These are phyloP conservation scores for Pongo pygmaeus DNA, from an alignment of 2,113 vertebrate species.

Conservation along the genomic window DNA sequence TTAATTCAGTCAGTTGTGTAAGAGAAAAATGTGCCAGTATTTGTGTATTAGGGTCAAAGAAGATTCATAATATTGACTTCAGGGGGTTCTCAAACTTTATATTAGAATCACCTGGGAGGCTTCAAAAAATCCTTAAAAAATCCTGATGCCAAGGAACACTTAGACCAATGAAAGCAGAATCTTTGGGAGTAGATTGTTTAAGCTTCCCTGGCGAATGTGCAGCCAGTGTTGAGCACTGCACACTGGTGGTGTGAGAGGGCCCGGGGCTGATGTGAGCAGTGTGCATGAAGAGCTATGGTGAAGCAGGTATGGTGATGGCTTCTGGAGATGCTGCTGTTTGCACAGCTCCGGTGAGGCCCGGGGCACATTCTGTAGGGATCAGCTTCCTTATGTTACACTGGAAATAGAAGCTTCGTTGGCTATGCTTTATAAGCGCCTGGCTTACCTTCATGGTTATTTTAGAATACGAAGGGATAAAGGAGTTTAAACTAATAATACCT, in stretches of 20 bases:
- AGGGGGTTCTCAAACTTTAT: background rate
- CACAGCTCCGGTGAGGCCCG: background rate
- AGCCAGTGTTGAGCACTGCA: background rate
- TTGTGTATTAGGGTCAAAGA: background rate
- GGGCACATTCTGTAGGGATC: too few relatives aligned
- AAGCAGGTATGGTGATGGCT: background rate
- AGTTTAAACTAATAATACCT: background rate
- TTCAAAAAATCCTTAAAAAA: background rate
- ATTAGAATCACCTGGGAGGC: background rate
- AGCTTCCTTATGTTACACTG: too few relatives aligned
- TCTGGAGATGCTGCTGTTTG: background rate
- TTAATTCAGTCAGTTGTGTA: background rate
- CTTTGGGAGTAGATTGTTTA: background rate
- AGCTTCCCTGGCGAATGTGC: background rate
- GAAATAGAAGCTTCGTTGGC: background rate
- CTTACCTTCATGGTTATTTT: background rate
- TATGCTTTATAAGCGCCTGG: background rate
- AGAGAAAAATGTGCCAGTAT: background rate
- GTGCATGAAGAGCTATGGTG: background rate
- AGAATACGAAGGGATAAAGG: background rate
- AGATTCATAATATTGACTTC: background rate
- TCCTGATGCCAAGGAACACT: background rate
- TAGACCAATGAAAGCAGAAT: background rate
- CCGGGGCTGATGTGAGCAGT: fast-evolving
- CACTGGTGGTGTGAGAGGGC: background rate